These are phyloP conservation scores for Oligia strigilis DNA, from an alignment of 2,888 invertebrate genomes.

Conservation along the genomic window DNA sequence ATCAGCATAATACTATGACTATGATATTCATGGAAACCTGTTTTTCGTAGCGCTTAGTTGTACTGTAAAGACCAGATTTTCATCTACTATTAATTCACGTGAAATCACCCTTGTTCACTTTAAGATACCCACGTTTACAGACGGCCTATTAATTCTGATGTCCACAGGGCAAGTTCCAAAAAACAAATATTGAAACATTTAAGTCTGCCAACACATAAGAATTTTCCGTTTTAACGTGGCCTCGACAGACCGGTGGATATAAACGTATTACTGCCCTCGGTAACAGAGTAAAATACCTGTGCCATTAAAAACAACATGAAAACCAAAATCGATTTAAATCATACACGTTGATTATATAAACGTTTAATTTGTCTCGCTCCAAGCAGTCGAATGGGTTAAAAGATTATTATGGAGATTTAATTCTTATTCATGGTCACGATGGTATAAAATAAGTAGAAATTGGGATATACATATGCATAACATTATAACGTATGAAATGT, in stretches of 20 bases:
- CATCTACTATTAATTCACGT: not conserved
- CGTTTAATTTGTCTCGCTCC: constrained; percentile 51
- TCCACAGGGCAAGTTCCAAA: constrained; percentile 13
- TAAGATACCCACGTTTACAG: constrained; percentile 21
- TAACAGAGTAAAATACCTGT: constrained; percentile 51
- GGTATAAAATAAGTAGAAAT: constrained; percentile 11
- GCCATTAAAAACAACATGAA: constrained; percentile 58
- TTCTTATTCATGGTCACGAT: constrained; percentile 35
- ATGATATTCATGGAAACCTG: constrained; percentile 25
- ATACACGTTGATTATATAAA: constrained; percentile 58
- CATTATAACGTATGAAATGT: not conserved
- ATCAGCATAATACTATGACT: constrained; percentile 24
- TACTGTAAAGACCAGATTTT: not conserved
- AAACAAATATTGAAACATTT: constrained; percentile 30
- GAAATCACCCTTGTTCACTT: constrained; percentile 13
- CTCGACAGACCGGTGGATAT: constrained; percentile 35
- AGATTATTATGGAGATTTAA: constrained; percentile 40
- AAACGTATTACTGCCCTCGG: constrained; percentile 28
- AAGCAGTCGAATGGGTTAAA: constrained; percentile 31
- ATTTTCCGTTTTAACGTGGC: constrained; percentile 30
- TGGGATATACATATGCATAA: not conserved
- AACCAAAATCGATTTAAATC: constrained; percentile 55
- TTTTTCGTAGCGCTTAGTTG: not conserved
- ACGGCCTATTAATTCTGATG: constrained; percentile 17
- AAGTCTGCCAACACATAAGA: constrained; percentile 26